These are phyloP conservation scores for Chrysochloris asiatica DNA, from an alignment of 2,113 vertebrate genomes.

Conservation along the genomic window DNA sequence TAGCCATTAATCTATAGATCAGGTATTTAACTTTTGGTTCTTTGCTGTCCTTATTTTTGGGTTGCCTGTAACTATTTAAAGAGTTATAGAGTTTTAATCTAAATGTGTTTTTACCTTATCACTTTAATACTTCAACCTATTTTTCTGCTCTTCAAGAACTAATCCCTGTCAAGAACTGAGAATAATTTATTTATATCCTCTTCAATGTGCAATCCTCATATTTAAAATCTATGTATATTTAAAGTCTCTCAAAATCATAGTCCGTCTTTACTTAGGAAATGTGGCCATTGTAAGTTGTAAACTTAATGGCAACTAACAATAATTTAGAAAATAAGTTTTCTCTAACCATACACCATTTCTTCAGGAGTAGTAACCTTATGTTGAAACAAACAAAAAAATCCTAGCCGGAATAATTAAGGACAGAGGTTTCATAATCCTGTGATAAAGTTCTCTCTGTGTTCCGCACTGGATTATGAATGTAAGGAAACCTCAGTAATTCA, in stretches of 20 bases:
- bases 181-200: neutral
- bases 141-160: neutral
- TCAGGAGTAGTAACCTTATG: neutral
- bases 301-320: neutral
- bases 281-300: neutral
- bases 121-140: neutral
- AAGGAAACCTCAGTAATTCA: neutral
- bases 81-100: neutral
- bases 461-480: neutral
- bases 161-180: neutral
- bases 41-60: neutral
- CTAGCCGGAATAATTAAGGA: neutral
- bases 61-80: neutral
- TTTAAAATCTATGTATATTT: neutral
- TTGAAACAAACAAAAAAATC: neutral
- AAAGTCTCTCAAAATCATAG: neutral
- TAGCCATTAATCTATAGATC: neutral
- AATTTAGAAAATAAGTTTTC: constrained; percentile 33
- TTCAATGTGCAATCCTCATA: neutral
- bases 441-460: neutral
- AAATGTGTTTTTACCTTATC: neutral
- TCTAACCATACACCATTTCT: neutral
- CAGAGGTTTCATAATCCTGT: neutral
- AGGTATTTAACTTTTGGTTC: neutral
- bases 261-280: constrained; percentile 33